Conservation (phyloP, 2,113 vertebrate genomes). For the Dipodomys merriami region DNA sequence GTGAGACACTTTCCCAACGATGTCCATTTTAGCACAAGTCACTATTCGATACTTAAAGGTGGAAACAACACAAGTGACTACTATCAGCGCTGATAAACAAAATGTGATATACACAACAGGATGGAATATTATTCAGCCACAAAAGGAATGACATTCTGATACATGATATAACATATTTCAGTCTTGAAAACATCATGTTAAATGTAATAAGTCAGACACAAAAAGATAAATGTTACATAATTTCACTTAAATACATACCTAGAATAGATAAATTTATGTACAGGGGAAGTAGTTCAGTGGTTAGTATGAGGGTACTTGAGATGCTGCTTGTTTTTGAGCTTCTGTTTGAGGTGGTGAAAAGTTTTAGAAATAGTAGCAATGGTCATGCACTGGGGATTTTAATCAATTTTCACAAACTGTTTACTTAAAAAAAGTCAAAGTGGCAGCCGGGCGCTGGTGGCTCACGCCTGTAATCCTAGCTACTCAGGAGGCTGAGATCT, state of each 20-base stretch:
- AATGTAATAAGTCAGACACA: constrained; percentile 9
- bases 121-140: background rate
- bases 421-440: background rate
- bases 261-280: background rate
- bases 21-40: background rate
- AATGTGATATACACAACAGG: background rate
- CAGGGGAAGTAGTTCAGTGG: background rate
- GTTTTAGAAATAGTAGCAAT: background rate
- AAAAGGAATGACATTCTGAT: background rate
- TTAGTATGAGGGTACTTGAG: background rate
- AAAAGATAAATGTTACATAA: background rate
- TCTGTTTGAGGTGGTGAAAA: background rate
- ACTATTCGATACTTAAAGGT: background rate
- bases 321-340: background rate
- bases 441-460: too few relatives aligned
- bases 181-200: background rate
- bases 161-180: background rate
- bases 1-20: background rate
- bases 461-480: too few relatives aligned
- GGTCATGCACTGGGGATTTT: background rate
- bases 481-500: too few relatives aligned
- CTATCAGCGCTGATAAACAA: background rate
- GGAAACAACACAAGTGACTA: background rate
- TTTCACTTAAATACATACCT: background rate
- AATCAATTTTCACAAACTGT: background rate